Evolutionary conservation across 2,113 vertebrate genomes (phyloP).

Genomic region (Willisornis vidua): DNA sequence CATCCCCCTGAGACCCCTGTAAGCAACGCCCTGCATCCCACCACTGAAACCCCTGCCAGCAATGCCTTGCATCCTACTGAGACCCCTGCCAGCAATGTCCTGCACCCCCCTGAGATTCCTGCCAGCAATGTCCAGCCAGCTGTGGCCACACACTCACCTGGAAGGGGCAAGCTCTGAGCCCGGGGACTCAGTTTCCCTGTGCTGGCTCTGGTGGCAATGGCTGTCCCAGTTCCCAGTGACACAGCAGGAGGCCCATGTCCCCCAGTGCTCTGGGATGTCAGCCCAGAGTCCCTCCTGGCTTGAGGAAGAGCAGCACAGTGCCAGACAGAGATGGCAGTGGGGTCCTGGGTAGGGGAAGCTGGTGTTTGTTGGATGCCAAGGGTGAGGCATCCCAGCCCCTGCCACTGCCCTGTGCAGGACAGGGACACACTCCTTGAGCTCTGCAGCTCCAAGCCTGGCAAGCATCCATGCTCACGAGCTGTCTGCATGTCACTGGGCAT

Average conservation of each 20-base stretch:
- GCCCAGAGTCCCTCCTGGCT: neutral
- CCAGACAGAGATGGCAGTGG: neutral
- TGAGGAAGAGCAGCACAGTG: fast-evolving
- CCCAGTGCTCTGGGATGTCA: neutral
- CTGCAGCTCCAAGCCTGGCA: neutral
- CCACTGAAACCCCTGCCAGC: neutral
- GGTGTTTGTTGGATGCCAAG: neutral
- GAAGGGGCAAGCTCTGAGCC: neutral
- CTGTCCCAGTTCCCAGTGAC: neutral
- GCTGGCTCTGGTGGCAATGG: neutral
- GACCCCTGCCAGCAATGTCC: fast-evolving
- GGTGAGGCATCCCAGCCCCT: neutral
- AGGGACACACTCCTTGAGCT: neutral
- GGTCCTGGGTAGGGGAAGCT: neutral
- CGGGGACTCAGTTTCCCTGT: neutral
- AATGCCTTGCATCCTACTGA: neutral
- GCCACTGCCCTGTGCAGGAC: neutral
- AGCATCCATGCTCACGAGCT: neutral
- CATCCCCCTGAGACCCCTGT: neutral
- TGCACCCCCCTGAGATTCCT: no score
- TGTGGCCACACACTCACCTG: neutral
- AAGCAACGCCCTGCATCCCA: neutral
- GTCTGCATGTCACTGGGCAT: neutral
- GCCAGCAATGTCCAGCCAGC: neutral
- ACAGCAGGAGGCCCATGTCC: neutral